A percentile compares a stretch with the other conserved stretches of the same genome.
These are phyloP conservation scores for Monopis laevigella DNA, from an alignment of 2,888 invertebrate genomes.

Conservation along the genomic window DNA sequence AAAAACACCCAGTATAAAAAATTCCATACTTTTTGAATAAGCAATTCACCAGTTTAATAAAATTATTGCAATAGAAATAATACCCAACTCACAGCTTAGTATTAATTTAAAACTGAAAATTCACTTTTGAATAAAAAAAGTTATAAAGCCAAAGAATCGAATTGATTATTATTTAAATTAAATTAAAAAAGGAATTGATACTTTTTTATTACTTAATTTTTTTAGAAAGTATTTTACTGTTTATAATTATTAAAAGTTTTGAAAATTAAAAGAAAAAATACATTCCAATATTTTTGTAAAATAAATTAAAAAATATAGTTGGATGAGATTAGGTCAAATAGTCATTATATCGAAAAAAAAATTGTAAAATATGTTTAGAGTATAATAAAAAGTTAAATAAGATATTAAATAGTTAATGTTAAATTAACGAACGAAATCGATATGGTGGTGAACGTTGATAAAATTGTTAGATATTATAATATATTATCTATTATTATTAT, in stretches of 20 bases:
- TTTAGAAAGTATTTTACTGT: neutral
- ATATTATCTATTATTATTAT: slow-evolving; percentile 44
- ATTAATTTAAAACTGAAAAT: slow-evolving; percentile 57
- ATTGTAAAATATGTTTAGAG: slow-evolving; percentile 60
- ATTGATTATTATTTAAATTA: slow-evolving; percentile 41
- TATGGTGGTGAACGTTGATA: slow-evolving; percentile 52
- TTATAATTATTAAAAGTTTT: neutral
- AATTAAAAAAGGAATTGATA: slow-evolving; percentile 31
- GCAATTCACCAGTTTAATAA: too few species aligned
- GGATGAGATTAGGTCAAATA: slow-evolving; percentile 47
- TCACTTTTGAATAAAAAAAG: slow-evolving; percentile 58
- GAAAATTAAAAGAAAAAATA: slow-evolving; percentile 25
- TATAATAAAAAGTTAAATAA: slow-evolving; percentile 55
- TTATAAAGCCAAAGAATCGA: slow-evolving; percentile 63
- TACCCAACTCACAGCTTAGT: slow-evolving; percentile 31
- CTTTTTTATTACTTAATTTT: neutral
- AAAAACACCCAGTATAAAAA: too few species aligned
- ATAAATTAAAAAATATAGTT: slow-evolving; percentile 29
- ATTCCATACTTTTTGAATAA: too few species aligned
- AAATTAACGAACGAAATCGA: slow-evolving; percentile 36
- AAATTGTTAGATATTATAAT: slow-evolving; percentile 66
- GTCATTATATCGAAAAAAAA: slow-evolving; percentile 45
- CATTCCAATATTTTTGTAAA: slow-evolving; percentile 62
- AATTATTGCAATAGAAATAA: neutral
- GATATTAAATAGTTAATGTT: slow-evolving; percentile 48